Conservation (phyloP, 2,888 invertebrate species). For the Autographa gamma region DNA sequence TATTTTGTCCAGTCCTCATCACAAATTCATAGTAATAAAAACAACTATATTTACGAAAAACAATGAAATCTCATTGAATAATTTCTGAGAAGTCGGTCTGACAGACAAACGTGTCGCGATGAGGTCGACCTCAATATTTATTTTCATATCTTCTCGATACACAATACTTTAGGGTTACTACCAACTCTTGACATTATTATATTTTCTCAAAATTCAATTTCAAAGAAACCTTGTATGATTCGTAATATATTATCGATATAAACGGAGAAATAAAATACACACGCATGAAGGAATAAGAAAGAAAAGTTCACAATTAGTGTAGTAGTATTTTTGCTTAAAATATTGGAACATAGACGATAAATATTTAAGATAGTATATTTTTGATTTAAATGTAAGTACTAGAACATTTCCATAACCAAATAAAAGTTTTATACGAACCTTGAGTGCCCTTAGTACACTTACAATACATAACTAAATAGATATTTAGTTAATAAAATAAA, state of each 20-base stretch:
- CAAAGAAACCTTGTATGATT: too few species aligned
- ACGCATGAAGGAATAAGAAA: too few species aligned
- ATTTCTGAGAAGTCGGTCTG: background rate
- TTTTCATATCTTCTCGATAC: background rate
- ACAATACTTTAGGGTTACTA: background rate
- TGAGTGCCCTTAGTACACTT: background rate
- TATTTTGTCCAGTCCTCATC: too few species aligned
- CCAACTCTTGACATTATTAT: background rate
- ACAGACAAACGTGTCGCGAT: background rate
- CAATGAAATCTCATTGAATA: background rate
- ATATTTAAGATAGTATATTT: too few species aligned
- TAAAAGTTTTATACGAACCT: background rate
- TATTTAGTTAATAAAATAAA: background rate
- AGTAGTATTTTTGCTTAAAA: too few species aligned
- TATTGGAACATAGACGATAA: too few species aligned
- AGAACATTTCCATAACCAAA: background rate
- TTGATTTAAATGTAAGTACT: background rate
- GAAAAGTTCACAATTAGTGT: too few species aligned
- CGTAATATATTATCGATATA: too few species aligned
- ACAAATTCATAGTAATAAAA: too few species aligned
- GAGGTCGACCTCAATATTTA: background rate
- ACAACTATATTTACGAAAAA: too few species aligned
- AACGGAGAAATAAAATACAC: too few species aligned
- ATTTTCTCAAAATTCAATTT: too few species aligned
- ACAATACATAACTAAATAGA: background rate